Evolutionary conservation across 2,888 invertebrate genomes (phyloP), one percentile per base, ranked within the genome.

Genomic region (Ellobium chinense): DNA sequence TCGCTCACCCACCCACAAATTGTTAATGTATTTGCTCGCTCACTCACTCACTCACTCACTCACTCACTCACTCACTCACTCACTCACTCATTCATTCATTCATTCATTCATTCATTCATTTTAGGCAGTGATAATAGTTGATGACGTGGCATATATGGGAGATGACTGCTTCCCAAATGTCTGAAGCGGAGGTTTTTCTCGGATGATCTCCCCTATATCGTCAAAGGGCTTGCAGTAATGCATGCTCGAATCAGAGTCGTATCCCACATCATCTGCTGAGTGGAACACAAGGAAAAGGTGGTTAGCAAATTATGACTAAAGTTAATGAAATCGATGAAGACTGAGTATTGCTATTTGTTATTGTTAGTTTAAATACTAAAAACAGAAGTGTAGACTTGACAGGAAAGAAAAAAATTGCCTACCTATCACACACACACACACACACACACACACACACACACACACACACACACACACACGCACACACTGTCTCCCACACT

Each of bases 221-320:
- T 80, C 80, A 27, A 74, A 66, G 1, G 80, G 80, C 39, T 54
- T 73, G 68, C 80, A 70, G 74, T 80, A 80, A 46, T 74, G 62
- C 80, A 80, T 80, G 68, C 74, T 74, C 29, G 74, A 36, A 31
- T 74, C 80, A 9, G 80, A 80, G 60, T 80, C 80, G 60, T 80
- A 80, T 60, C 80, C 80, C 2, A 68, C 74, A 46, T 80, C 80
- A 63, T 80, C 80, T 80, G 72, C 5, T 14, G 60, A 58, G n/a
- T n/a, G n/a, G n/a, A n/a, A 37, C 34, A 37, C 21, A 36, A n/a
- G n/a, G n/a, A n/a, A n/a, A n/a, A n/a, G n/a, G n/a, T n/a, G n/a
- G n/a, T n/a, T n/a, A n/a, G n/a, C n/a, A n/a, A n/a, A n/a, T n/a
- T n/a, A n/a, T n/a, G n/a, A n/a, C n/a, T n/a, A n/a, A n/a, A n/a